Evolutionary conservation across 2,888 invertebrate genomes (phyloP), one percentile per base, ranked within the genome.

Genomic region (Sisyra terminalis): DNA sequence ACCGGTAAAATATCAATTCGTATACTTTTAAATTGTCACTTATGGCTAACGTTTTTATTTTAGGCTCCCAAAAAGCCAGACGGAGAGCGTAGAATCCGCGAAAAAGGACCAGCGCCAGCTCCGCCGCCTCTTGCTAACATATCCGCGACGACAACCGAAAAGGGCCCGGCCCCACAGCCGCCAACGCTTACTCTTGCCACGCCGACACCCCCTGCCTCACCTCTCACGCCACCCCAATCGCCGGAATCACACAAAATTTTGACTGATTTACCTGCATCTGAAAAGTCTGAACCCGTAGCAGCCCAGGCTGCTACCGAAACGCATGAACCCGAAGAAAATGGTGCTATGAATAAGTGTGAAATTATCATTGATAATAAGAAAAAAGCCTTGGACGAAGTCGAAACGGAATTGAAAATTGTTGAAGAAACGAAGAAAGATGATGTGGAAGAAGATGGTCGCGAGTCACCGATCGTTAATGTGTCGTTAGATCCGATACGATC

Each of bases 41-140:
- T n/a, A n/a, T n/a, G n/a, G n/a, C n/a, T n/a, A n/a, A n/a, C n/a
- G n/a, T n/a, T 24, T 5, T 5, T 43, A 46, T 50, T 54, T 14
- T 55, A 79, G 78, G 70, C 74, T 55, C 73, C 78, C 47, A 84
- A 82, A 62, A 82, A 80, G 58, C 58, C 59, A 46, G 63, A 63
- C 39, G 59, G 55, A 39, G 70, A 70, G 51, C 66, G 71, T 46
- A 64, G 69, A 55, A 70, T 71, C 11, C 63, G 68, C 34, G 84
- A 85, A 55, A 86, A 87, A 60, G 86, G 86, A 46, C 84, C 83
- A 45, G 86, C 83, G 36, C 86, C 83, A 9, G 74, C 74, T 44
- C 84, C 85, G 37, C 56, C 51, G 16, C 46, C 46, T 36, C 50
- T 38, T 45, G 48, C 9, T 24, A 35, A 37, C 35, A 50, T 54